These are phyloP conservation scores for Melitaea athalia DNA, from an alignment of 2,888 invertebrate genomes.

Conservation along the genomic window DNA sequence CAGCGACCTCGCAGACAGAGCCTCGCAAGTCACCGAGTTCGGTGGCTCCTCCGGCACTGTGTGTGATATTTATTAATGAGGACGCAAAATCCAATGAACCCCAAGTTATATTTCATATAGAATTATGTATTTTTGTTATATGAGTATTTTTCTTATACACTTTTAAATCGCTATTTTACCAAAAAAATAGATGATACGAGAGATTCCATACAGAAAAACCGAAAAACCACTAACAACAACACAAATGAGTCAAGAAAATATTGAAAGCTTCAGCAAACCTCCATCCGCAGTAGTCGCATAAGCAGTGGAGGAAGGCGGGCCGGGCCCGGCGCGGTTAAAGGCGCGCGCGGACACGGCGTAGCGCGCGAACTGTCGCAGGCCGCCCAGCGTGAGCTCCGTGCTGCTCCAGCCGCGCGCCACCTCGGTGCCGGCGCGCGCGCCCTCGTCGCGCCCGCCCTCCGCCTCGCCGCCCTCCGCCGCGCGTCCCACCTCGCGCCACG, in stretches of 20 bases:
- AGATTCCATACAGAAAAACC: too few species aligned
- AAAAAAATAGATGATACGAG: too few species aligned
- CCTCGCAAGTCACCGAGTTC: conserved; percentile 85
- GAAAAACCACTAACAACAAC: too few species aligned
- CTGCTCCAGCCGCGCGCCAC: conserved; percentile 85
- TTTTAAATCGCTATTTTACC: not conserved
- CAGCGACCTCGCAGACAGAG: conserved; percentile 86
- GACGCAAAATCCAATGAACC: not conserved
- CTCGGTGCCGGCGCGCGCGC: conserved; percentile 42
- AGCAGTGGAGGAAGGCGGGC: conserved; percentile 87
- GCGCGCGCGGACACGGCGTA: conserved; percentile 91
- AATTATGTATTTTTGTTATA: too few species aligned
- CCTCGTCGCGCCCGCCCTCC: conserved; percentile 54
- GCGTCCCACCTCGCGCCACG: conserved; percentile 74
- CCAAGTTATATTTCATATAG: too few species aligned
- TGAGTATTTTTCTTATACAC: too few species aligned
- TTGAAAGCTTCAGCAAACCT: conserved; percentile 63
- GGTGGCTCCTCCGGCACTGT: conserved; percentile 88
- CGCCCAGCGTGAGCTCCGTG: conserved; percentile 83
- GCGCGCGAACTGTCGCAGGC: conserved; percentile 87
- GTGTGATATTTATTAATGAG: not conserved
- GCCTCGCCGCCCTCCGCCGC: conserved; percentile 37
- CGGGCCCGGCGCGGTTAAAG: conserved; percentile 90
- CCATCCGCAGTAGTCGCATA: conserved; percentile 90
- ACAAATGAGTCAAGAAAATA: too few species aligned